Base-by-base conservation (phyloP, 2,888 invertebrate genomes). In the Tetranychus piercei region DNA sequence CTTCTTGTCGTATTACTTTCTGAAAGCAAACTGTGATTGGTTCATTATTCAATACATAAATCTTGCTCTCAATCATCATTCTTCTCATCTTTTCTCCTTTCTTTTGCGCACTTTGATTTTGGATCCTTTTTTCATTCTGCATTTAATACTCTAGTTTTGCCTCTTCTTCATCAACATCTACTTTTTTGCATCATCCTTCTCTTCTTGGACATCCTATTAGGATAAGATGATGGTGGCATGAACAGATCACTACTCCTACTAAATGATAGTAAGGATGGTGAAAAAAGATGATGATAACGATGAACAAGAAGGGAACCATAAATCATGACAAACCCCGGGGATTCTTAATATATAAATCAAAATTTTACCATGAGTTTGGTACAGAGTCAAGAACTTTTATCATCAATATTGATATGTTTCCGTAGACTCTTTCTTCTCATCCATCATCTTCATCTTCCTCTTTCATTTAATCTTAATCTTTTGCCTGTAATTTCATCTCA, bases 361-460 rank as follows among this genome's bases (percentile, higher is more conserved):
- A 69, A 69, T 69, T 23, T 18, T 11, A 7, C 22, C 22, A 22
- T 23, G 66, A 34, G 34, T 55, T 55, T 15, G 15, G 55, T 15
- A 2, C 15, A 55, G 5, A 55, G 55, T 55, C 55, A 55, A 55
- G 55, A 55, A 55, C 55, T 55, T 55, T 55, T 55, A 55, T 55
- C 55, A 55, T 55, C 55, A 55, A 55, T 55, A 55, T 55, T 55
- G 55, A 55, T 55, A 55, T 55, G 55, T 55, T 55, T 55, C 55
- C 55, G 55, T 55, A 55, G 15, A 55, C 15, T 15, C 55, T 55
- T 15, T 55, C 15, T 55, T 55, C 55, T 55, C 9, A 9, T 55
- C 15, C 15, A 15, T 55, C 55, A 15, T 55, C 55, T 55, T 55
- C 55, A 15, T 55, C 6, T 6, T 55, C 55, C 15, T 55, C 55